Conservation (phyloP, 2,113 vertebrate genomes). For the Stictonetta naevosa region DNA sequence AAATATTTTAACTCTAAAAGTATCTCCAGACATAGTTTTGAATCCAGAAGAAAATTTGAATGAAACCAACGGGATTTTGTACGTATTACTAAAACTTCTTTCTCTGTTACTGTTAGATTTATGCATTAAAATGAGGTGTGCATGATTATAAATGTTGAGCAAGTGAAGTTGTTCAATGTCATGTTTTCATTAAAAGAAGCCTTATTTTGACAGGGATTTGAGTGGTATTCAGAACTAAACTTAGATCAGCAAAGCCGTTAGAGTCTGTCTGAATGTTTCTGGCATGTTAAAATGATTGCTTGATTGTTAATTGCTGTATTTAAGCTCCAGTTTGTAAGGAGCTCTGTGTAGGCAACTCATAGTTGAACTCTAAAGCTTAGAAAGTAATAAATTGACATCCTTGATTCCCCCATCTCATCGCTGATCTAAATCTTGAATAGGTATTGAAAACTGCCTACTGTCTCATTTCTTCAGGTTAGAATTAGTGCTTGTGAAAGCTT, state of each 20-base stretch:
- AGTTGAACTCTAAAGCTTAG: not conserved
- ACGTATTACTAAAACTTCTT: not conserved
- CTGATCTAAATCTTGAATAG: not conserved
- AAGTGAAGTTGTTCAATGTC: not conserved
- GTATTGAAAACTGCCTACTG: not conserved
- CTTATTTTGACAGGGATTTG: not conserved
- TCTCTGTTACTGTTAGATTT: not conserved
- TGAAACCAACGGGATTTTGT: not conserved
- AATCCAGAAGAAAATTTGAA: not conserved
- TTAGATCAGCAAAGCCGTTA: not conserved
- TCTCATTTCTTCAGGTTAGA: not conserved
- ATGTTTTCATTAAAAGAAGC: not conserved
- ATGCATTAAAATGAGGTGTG: not conserved
- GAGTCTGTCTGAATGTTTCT: not conserved
- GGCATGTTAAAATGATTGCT: not conserved
- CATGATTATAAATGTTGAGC: not conserved
- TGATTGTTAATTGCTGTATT: not conserved
- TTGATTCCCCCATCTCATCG: not conserved
- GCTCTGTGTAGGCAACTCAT: not conserved
- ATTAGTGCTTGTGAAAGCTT: not conserved
- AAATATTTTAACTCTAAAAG: not conserved
- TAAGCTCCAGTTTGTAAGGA: not conserved
- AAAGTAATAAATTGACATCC: not conserved
- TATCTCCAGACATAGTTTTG: not conserved
- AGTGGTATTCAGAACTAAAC: not conserved